A percentile compares a stretch with the other conserved stretches of the same genome.
Conservation (phyloP, 2,797 vertebrate genomes). For the Halcyon chelicuti region DNA sequence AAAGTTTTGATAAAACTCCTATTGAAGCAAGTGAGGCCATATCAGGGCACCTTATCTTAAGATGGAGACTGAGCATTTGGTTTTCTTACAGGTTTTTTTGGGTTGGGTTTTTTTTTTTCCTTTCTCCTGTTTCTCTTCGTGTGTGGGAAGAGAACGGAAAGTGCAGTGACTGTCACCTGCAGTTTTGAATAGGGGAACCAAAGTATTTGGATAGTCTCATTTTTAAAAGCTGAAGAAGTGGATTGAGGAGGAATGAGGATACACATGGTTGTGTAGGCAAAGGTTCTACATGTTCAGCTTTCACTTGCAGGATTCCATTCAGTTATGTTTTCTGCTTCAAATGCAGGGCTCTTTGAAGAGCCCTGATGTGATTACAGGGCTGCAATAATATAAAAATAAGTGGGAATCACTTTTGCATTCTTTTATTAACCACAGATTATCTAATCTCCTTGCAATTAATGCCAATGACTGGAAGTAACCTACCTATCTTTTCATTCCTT, state of each 20-base stretch:
- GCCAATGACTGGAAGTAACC: not conserved
- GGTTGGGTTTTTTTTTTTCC: not conserved
- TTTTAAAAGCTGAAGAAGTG: not conserved
- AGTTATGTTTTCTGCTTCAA: not conserved
- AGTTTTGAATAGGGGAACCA: not conserved
- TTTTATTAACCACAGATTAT: not conserved
- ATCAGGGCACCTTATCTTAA: not conserved
- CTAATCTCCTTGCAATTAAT: not conserved
- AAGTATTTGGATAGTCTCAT: not conserved
- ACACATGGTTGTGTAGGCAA: not conserved
- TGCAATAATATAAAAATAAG: not conserved
- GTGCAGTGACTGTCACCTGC: not conserved
- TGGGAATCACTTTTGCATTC: not conserved
- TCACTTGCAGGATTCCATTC: not conserved
- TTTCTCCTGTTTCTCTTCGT: not conserved
- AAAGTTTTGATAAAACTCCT: not conserved
- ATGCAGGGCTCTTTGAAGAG: not conserved
- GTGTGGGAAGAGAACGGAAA: not conserved
- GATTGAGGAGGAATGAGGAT: not conserved
- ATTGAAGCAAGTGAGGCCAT: fast-evolving
- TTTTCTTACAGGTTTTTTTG: not conserved
- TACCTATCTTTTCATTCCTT: not conserved
- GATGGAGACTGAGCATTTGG: not conserved
- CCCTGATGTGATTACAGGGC: fast-evolving
- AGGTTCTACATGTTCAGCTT: not conserved